Base-by-base conservation (phyloP, 2,113 vertebrate species). In the Crotalus helleri region DNA sequence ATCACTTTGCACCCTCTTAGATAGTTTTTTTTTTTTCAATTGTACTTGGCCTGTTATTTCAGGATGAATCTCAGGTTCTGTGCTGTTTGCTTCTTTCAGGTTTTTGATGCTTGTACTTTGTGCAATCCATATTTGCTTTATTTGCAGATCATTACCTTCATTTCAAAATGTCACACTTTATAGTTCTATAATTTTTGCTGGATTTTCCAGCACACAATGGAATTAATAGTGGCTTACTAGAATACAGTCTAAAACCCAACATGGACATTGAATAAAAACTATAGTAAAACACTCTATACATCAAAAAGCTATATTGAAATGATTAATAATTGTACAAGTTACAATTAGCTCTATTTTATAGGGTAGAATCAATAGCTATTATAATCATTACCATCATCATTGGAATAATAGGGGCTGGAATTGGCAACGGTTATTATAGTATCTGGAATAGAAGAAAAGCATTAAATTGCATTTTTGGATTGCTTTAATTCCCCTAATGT, bases 11-110 rank as follows among this genome's bases (percentile, higher is more conserved):
- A 87, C 95, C 12, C 8, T 93, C 55, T 87, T 90, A 44, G 74
- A 95, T 94, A 93, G 94, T 94, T 95, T 94, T 93, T 87, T 93
- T 87, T 90, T 96, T 95, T 88, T 91, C 95, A 44, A 91, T 94
- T 94, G 88, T 88, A 53, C 44, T 89, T 95, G 19, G 94, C 93
- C 33, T 94, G 33, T 53, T 88, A 90, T 92, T 90, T 90, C 69
- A 23, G 58, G 90, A 53, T 87, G 91, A 74, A 53, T 4, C 10
- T 95, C 90, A 92, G 21, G 89, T 33, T 93, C 26, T 94, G 93
- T 49, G 46, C 55, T 95, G 61, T 94, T 87, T 29, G 90, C 85
- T 92, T 59, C 91, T 88, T 0, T 1, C 93, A 8, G 39, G 4
- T 55, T 15, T 91, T 29, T 92, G 94, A 81, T 26, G 86, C 61